phyloP scores from a whole-genome alignment of 1,140 invertebrate genomes.

The Scaptomyza graminum region DNA sequence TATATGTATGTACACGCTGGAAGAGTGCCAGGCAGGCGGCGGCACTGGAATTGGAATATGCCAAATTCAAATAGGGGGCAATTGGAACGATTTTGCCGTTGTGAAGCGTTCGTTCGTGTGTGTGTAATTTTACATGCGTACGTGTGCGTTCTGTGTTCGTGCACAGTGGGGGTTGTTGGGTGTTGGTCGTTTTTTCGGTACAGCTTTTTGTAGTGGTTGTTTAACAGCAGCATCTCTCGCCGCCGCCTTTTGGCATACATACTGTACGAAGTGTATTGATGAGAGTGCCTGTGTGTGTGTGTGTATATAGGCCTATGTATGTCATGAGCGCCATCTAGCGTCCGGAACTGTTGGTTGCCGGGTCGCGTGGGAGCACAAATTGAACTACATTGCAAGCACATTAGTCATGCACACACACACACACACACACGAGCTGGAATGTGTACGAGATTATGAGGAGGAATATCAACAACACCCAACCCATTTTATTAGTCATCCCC shows the following conservation, averaged over 20 bases:
- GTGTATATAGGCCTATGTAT: constrained; percentile 64
- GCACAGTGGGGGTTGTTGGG: constrained; percentile 63
- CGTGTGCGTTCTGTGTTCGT: constrained; percentile 29
- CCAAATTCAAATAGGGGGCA: constrained; percentile 76
- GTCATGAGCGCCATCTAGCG: constrained; percentile 77
- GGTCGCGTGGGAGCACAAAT: constrained; percentile 50
- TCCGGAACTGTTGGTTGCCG: constrained; percentile 29
- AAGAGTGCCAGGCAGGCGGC: constrained; percentile 23
- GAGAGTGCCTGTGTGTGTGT: constrained; percentile 28
- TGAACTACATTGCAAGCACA: constrained; percentile 69
- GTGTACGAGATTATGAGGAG: constrained; percentile 29
- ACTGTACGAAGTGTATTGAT: constrained; percentile 24
- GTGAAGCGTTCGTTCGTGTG: constrained; percentile 33
- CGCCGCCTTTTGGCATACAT: constrained; percentile 61
- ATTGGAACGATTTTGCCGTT: constrained; percentile 62
- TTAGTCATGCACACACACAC: constrained; percentile 48
- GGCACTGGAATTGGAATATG: constrained; percentile 69
- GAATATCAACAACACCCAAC: constrained; percentile 32
- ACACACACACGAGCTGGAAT: constrained; percentile 32
- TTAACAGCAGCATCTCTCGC: constrained; percentile 56
- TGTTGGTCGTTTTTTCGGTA: constrained; percentile 70
- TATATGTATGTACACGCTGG: constrained; percentile 53
- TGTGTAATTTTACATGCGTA: constrained; percentile 34
- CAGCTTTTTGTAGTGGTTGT: constrained; percentile 69
- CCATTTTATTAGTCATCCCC: constrained; percentile 51